Evolutionary conservation across 2,113 vertebrate genomes (phyloP).

Genomic region (Ochotona princeps): DNA sequence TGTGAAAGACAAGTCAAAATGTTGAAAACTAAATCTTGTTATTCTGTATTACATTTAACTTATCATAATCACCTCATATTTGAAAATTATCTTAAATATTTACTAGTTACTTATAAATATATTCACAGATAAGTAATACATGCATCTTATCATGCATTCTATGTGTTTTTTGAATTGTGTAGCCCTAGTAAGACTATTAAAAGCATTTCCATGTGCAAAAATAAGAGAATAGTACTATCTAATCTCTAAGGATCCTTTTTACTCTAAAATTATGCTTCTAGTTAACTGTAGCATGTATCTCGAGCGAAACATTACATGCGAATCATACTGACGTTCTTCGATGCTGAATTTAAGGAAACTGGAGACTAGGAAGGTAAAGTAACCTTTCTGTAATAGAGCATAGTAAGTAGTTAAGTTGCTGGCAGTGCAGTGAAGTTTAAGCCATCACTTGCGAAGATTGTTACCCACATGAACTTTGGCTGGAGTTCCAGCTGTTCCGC

Average conservation of each 20-base stretch:
- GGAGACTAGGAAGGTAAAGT: not conserved
- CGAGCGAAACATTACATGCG: conserved; percentile 46
- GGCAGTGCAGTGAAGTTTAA: not conserved
- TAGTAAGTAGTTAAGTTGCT: not conserved
- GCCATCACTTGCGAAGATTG: no score
- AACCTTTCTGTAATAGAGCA: not conserved
- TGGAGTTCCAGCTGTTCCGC: no score
- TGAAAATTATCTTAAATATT: not conserved
- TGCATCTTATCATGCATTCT: conserved; percentile 6
- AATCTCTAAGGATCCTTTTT: conserved; percentile 2
- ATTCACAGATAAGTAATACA: not conserved
- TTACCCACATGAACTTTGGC: no score
- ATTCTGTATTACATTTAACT: not conserved
- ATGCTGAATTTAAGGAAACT: not conserved
- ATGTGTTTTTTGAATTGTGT: not conserved
- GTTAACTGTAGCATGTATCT: not conserved
- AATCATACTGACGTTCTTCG: conserved; percentile 17
- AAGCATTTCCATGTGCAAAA: conserved; percentile 13
- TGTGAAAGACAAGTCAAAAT: not conserved
- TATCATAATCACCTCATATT: not conserved
- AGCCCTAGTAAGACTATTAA: not conserved
- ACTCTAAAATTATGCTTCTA: conserved; percentile 46
- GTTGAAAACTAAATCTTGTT: not conserved
- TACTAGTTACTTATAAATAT: not conserved
- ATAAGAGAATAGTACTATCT: conserved; percentile 12